Conservation (phyloP, 2,797 vertebrate species). For the Gouania willdenowi region DNA sequence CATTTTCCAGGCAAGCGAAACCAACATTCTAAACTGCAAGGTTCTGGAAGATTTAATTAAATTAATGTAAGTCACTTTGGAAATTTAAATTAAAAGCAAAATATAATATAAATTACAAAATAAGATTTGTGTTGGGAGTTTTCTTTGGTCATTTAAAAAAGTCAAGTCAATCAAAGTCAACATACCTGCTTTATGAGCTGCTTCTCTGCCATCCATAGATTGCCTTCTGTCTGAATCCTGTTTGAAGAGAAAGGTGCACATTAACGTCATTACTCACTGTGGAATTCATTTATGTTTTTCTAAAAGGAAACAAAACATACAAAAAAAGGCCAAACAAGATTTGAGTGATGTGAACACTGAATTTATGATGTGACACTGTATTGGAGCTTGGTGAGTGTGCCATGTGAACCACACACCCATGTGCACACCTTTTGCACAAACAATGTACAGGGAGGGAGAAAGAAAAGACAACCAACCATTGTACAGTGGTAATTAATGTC, state of each 20-base stretch:
- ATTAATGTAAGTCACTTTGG: too few relatives aligned
- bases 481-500: slow-evolving; percentile 48
- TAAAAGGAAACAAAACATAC: neutral
- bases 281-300: neutral
- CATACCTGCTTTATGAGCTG: slow-evolving; percentile 77
- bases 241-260: slow-evolving; percentile 18
- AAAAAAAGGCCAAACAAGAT: neutral
- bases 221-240: slow-evolving; percentile 83
- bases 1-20: too few relatives aligned
- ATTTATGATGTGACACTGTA: neutral
- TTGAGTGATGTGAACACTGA: too few relatives aligned
- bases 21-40: too few relatives aligned
- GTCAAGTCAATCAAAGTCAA: too few relatives aligned
- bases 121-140: too few relatives aligned
- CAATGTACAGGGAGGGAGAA: slow-evolving; percentile 44
- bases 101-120: too few relatives aligned
- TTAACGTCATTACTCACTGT: neutral
- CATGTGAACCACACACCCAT: slow-evolving; percentile 21
- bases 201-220: slow-evolving; percentile 78
- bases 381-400: neutral
- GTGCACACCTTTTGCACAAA: slow-evolving; percentile 28
- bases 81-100: too few relatives aligned
- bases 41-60: too few relatives aligned
- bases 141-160: too few relatives aligned
- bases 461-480: too few relatives aligned